A percentile compares a stretch with the other conserved stretches of the same genome.
Evolutionary conservation across 2,113 vertebrate species (phyloP).

Genomic region (Lepisosteus oculatus): DNA sequence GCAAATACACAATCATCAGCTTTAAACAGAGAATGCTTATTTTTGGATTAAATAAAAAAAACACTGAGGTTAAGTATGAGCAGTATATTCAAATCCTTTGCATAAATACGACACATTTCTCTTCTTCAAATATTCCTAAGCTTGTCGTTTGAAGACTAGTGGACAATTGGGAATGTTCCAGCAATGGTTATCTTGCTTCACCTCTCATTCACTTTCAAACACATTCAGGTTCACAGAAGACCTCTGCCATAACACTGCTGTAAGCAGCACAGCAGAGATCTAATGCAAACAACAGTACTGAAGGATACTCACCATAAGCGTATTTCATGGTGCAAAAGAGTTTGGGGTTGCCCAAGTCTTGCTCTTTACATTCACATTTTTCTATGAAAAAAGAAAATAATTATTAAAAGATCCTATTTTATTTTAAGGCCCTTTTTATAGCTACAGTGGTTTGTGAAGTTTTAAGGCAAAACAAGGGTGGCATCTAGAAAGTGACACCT

Average conservation of each 20-base stretch:
- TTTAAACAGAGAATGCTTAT: too few species aligned
- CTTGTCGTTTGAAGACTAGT: conserved; percentile 16
- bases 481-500: conserved; percentile 21
- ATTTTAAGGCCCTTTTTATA: too few species aligned
- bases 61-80: too few species aligned
- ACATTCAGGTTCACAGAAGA: neutral
- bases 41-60: too few species aligned
- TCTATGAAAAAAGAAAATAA: conserved; percentile 63
- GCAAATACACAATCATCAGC: too few species aligned
- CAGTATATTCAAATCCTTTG: too few species aligned
- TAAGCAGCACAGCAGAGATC: too few species aligned
- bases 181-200: neutral
- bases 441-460: too few species aligned
- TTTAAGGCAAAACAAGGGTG: too few species aligned
- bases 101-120: too few species aligned
- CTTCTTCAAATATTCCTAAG: conserved; percentile 1
- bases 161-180: neutral
- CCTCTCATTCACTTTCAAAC: neutral
- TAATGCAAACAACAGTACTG: neutral
- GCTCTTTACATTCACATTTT: conserved; percentile 96
- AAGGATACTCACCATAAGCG: conserved; percentile 80
- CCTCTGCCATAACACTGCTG: too few species aligned
- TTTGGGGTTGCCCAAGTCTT: conserved; percentile 82
- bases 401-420: neutral
- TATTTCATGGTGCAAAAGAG: conserved; percentile 92